Conservation (phyloP, 1,140 invertebrate genomes). For the Lepidurus couesii region DNA sequence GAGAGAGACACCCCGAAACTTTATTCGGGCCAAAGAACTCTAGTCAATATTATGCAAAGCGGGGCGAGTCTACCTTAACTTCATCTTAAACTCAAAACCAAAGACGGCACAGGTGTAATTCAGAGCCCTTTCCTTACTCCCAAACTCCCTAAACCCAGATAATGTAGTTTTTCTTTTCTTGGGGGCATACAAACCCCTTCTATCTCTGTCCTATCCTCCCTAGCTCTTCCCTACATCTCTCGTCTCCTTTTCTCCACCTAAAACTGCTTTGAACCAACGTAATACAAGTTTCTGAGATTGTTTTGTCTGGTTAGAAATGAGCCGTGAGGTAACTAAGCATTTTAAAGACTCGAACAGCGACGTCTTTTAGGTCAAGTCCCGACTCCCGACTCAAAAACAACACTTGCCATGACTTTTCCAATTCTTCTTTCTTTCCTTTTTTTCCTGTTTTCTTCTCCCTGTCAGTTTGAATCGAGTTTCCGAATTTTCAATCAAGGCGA, state of each 20-base stretch:
- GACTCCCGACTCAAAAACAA: too few relatives aligned
- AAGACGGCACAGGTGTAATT: not conserved
- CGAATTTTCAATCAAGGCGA: too few relatives aligned
- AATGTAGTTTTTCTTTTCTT: not conserved
- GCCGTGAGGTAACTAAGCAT: too few relatives aligned
- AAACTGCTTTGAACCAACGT: not conserved
- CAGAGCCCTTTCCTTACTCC: not conserved
- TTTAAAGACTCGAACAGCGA: too few relatives aligned
- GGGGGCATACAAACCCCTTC: not conserved
- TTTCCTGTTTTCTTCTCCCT: too few relatives aligned
- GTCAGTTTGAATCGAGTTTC: too few relatives aligned
- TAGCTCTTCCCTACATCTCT: not conserved
- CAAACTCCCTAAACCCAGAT: not conserved
- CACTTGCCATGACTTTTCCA: too few relatives aligned
- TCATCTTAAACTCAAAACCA: not conserved
- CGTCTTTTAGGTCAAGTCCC: too few relatives aligned
- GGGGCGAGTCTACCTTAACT: not conserved
- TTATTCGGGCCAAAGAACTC: not conserved
- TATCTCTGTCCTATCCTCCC: not conserved
- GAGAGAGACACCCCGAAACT: not conserved
- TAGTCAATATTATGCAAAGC: slow-evolving; percentile 4
- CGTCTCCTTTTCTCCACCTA: not conserved
- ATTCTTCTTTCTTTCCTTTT: too few relatives aligned
- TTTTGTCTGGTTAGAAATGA: too few relatives aligned
- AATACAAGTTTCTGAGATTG: too few relatives aligned